These are phyloP conservation scores for Cataglyphis livida DNA, from an alignment of 2,888 invertebrate species.

Conservation along the genomic window DNA sequence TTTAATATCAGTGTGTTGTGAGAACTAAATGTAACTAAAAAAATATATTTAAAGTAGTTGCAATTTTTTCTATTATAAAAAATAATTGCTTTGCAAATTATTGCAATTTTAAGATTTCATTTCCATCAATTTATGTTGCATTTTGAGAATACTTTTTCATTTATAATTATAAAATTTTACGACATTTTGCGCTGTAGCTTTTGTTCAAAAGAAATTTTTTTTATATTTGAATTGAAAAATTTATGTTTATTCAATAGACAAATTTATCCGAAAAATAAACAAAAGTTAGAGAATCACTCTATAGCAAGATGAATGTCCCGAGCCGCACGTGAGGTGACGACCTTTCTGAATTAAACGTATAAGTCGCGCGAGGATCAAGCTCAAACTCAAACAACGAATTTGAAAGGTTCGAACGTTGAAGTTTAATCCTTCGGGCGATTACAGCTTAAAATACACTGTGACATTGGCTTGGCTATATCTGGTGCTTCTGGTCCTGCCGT, in stretches of 20 bases:
- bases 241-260: background rate
- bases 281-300: background rate
- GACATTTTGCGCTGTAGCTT: background rate
- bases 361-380: constrained; percentile 20
- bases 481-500: constrained; percentile 6
- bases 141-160: background rate
- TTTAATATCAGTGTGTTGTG: background rate
- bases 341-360: background rate
- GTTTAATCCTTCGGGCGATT: constrained; percentile 41
- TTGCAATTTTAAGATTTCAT: background rate
- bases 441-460: constrained; percentile 41
- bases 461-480: constrained; percentile 26
- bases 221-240: background rate
- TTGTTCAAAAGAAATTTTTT: background rate
- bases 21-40: background rate
- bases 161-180: background rate
- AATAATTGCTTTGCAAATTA: background rate
- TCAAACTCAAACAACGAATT: constrained; percentile 46
- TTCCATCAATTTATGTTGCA: background rate
- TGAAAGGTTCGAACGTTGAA: constrained; percentile 20
- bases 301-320: background rate
- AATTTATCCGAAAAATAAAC: background rate
- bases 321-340: background rate
- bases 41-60: background rate
- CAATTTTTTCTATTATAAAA: background rate